phyloP scores from a whole-genome alignment of 2,888 invertebrate genomes.

The Ennomos erosarius region DNA sequence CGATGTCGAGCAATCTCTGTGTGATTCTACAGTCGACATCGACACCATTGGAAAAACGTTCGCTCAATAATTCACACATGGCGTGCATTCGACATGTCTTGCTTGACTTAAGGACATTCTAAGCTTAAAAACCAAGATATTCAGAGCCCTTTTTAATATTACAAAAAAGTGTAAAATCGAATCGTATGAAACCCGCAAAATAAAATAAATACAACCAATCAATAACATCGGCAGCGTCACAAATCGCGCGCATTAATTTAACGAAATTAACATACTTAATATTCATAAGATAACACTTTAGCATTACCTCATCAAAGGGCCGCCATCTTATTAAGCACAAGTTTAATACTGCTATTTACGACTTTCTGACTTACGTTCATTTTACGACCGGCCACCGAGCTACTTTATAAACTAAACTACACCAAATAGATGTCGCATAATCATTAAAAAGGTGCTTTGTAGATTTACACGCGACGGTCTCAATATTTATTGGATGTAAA shows the following conservation, averaged over 20 bases:
- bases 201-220: constrained; percentile 11
- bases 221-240: constrained; percentile 38
- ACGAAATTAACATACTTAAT: constrained; percentile 58
- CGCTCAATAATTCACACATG: constrained; percentile 1
- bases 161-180: constrained; percentile 2
- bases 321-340: constrained; percentile 49
- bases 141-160: neutral
- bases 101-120: no score
- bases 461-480: no score
- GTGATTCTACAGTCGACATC: constrained; percentile 43
- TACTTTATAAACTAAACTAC: constrained; percentile 53
- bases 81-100: no score
- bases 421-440: constrained; percentile 31
- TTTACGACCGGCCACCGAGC: constrained; percentile 49
- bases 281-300: constrained; percentile 43
- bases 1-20: neutral
- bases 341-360: constrained; percentile 58
- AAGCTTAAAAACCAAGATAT: no score
- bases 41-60: constrained; percentile 15
- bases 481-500: no score
- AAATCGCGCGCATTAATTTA: constrained; percentile 54
- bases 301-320: constrained; percentile 46
- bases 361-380: constrained; percentile 40
- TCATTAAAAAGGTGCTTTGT: constrained; percentile 20
- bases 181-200: neutral